Evolutionary conservation across 2,797 vertebrate species (phyloP), one percentile per base, ranked within the genome.

Genomic region (Microctenopoma stevenorrisi): DNA sequence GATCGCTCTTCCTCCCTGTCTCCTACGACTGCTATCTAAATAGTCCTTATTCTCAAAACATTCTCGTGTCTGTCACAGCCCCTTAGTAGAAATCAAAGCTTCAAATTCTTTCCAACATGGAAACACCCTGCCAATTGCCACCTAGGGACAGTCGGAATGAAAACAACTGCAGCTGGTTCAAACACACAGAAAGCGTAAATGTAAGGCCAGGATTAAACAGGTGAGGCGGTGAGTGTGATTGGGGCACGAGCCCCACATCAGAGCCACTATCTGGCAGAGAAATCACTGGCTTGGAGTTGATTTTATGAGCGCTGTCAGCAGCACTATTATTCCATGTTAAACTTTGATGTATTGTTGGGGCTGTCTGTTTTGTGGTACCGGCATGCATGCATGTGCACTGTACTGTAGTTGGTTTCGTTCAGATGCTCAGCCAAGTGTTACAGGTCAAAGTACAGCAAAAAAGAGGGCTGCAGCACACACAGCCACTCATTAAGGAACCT

Each of bases 291-390:
- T 81, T 72, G 22, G 55, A 47, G 76, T 42, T 2, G 59, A 82
- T 86, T 92, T 92, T 86, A 88, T 71, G 64, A 75, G 72, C 86
- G 85, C 90, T 90, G 88, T 93, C 89, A 92, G 81, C 89, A 64
- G 76, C 33, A 77, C 88, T 86, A 84, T 93, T 91, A 91, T 92
- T 91, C 76, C 52, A 42, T 83, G 87, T 91, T 85, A 91, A 91
- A 92, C 88, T 93, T 91, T 92, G 91, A 93, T 91, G 87, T 81
- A 90, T 83, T 88, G 83, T 90, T 81, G 63, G 82, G 74, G 68
- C 76, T 81, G 73, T 75, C 75, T 79, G 74, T 73, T 74, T 73
- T 44, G 65, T 58, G 72, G 68, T 63, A 86, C 82, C 56, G 67
- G 78, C 79, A 58, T 66, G 38, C 42, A 52, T 47, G 25, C 64